Base-by-base conservation (phyloP, 2,113 vertebrate genomes). In the Eclectus roratus region DNA sequence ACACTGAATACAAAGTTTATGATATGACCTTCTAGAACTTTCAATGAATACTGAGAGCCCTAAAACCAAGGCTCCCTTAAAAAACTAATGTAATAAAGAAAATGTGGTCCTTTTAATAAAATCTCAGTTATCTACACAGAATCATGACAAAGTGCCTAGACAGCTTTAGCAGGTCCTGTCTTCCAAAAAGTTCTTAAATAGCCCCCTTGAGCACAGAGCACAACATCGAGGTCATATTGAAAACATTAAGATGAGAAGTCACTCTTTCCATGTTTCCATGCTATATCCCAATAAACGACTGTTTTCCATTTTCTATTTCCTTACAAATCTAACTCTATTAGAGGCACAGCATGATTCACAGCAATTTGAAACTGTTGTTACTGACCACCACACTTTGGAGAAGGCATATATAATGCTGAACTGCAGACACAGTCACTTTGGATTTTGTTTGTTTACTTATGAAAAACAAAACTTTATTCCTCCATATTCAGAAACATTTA, bases 271-370 rank as follows among this genome's bases (percentile, higher is more conserved):
- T 63, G 56, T 82, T 91, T 89, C 84, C 63, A n/a, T 55, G 60
- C 35, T 89, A 52, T 31, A 85, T 44, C 23, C 33, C 82, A 86
- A 66, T 52, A 74, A 91, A 78, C 41, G 6, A 86, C 52, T 84
- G 80, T 70, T 91, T 88, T 91, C 73, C 52, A 76, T 91, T 91
- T 92, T 92, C 83, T 89, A 52, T 88, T 96, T 88, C 92, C 88
- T 93, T 83, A 93, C 81, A 91, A 89, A 82, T 89, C 63, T 91
- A 77, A 88, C 55, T 50, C 74, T 83, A 88, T 74, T 95, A 97
- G 68, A 88, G 64, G 52, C 69, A 95, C 90, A 90, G 85, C 47
- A 71, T n/a, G 55, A 81, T 84, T 80, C 92, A 91, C 52, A 93
- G 76, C 52, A 76, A 92, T 81, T 74, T 89, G 47, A 88, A 93